These are phyloP conservation scores for Isichthys henryi DNA, from an alignment of 2,113 vertebrate species.

Conservation along the genomic window DNA sequence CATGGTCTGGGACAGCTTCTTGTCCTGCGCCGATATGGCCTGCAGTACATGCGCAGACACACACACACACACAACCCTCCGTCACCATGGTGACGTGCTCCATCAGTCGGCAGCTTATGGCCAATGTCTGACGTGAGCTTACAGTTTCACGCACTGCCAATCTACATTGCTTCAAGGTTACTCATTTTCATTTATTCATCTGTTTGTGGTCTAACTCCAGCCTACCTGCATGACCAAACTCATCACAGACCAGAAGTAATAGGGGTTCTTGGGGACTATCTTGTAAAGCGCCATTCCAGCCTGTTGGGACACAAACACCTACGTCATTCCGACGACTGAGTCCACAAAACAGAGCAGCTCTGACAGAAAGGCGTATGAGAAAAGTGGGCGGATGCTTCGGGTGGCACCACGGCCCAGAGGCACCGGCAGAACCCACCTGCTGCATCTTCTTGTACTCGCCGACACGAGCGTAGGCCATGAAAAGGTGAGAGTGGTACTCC, in stretches of 20 bases:
- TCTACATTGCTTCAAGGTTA: background rate
- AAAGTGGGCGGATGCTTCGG: no score
- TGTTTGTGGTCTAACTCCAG: background rate
- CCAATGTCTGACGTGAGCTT: background rate
- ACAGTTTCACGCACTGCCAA: background rate
- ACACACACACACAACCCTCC: background rate
- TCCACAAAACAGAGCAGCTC: background rate
- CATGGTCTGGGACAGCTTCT: conserved; percentile 95
- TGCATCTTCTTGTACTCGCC: conserved; percentile 99
- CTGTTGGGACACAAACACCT: conserved; percentile 59
- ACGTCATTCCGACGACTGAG: background rate
- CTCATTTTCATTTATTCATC: background rate
- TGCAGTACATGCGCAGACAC: conserved; percentile 40
- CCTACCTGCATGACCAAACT: conserved; percentile 97
- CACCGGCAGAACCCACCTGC: conserved; percentile 67
- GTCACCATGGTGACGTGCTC: background rate
- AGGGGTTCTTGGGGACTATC: conserved; percentile 96
- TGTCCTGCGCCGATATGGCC: conserved; percentile 96
- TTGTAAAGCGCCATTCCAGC: conserved; percentile 98
- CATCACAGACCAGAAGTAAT: conserved; percentile 99
- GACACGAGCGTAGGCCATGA: conserved; percentile 97
- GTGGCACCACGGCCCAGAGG: background rate
- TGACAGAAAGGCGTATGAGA: background rate
- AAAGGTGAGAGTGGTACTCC: conserved; percentile 97
- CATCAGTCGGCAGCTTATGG: background rate